Evolutionary conservation across 2,888 invertebrate species (phyloP), one percentile per base, ranked within the genome.

Genomic region (Drosophila limbata): DNA sequence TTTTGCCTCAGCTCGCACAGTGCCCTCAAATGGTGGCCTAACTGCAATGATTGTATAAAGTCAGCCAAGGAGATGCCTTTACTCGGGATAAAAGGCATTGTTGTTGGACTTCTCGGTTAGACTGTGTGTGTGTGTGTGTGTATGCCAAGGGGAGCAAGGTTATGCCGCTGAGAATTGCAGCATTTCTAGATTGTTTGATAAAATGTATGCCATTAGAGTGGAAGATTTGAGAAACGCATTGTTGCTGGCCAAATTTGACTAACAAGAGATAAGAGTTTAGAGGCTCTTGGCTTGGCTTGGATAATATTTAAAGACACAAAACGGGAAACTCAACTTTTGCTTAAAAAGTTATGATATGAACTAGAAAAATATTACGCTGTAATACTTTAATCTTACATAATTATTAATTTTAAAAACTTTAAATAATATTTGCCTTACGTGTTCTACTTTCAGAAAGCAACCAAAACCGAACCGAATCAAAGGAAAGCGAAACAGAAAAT

Each of bases 31-130:
- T 71, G 75, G 53, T 63, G 63, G 69, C 50, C 44, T 70, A 62
- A 52, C 79, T 79, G 84, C 72, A 67, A 86, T 84, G 81, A 84
- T 84, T 84, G 81, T 79, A 81, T 84, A 81, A 84, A 84, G 75
- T 17, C 60, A 69, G 66, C 61, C 57, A 64, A 77, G 66, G 63
- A 63, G 71, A 71, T 67, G 78, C 64, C 57, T 61, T 64, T 50
- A 37, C 65, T 52, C 48, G 45, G 48, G 51, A 63, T 77, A 53
- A 72, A 77, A 72, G 45, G 55, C 69, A 75, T 81, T 84, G 63
- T 77, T 80, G 65, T 66, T 70, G 44, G 25, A 10, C 55, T 53
- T 47, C 48, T 52, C 67, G 71, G 53, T 55, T 6, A 33, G 33
- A 8, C 28, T 45, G 9, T 61, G 63, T 65, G 60, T 45, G 47